A percentile compares a stretch with the other conserved stretches of the same genome.
These are phyloP conservation scores for Meteorus sp. DNA, from an alignment of 1,140 invertebrate genomes.

Conservation along the genomic window DNA sequence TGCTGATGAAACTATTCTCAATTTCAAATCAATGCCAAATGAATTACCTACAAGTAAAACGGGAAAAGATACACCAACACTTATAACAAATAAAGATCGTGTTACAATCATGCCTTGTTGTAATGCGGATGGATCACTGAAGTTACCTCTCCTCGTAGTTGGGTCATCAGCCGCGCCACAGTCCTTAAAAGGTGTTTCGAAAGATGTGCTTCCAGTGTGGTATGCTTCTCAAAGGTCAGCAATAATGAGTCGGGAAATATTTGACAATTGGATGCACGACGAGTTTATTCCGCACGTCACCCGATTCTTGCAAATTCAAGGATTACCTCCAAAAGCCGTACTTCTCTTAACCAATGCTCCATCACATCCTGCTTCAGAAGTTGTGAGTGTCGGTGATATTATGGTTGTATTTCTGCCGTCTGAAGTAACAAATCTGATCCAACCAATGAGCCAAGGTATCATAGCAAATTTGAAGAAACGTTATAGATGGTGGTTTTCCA, in stretches of 20 bases:
- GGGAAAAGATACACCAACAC: slow-evolving; percentile 25
- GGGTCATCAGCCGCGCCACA: neutral
- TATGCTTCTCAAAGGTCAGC: neutral
- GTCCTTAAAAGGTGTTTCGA: neutral
- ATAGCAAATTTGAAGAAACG: slow-evolving; percentile 6
- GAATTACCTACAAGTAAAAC: slow-evolving; percentile 33
- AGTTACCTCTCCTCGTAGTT: neutral
- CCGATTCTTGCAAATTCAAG: slow-evolving; percentile 34
- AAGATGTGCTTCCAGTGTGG: neutral
- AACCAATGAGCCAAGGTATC: slow-evolving; percentile 23
- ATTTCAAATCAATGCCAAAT: slow-evolving; percentile 37
- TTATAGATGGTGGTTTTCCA: slow-evolving; percentile 1
- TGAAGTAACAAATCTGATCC: slow-evolving; percentile 18
- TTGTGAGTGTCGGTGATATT: slow-evolving; percentile 22
- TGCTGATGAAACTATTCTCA: slow-evolving; percentile 40
- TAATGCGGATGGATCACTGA: neutral
- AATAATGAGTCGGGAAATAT: slow-evolving; percentile 22
- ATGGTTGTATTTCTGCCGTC: slow-evolving; percentile 26
- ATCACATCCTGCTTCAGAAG: slow-evolving; percentile 30
- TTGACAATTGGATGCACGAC: slow-evolving; percentile 44
- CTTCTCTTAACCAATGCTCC: slow-evolving; percentile 48
- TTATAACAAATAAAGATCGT: slow-evolving; percentile 30
- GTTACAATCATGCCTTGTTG: slow-evolving; percentile 35
- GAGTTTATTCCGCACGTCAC: slow-evolving; percentile 38
- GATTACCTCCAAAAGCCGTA: slow-evolving; percentile 44